Evolutionary conservation across 2,113 vertebrate species (phyloP), one percentile per base, ranked within the genome.

Genomic region (Tricholaema leucomelas): DNA sequence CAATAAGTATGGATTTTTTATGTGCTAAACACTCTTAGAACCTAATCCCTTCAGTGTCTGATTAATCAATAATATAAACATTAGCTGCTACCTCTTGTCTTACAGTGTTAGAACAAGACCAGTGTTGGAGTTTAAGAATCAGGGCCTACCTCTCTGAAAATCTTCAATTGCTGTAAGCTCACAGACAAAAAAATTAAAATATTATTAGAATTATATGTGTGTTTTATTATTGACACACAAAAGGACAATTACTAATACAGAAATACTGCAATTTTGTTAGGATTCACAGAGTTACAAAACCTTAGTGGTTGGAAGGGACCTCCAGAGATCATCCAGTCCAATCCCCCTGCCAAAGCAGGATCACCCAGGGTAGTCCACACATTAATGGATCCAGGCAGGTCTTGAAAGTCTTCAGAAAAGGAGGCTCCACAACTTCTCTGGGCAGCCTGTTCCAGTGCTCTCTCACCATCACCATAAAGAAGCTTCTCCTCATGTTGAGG

Each of bases 31-130:
- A 83, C 65, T 94, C 75, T 92, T 83, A 93, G 44, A 90, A 76
- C 60, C 30, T 94, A 96, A 82, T 92, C 81, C 81, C 25, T 94
- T 91, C 78, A 60, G 76, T 92, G 44, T 42, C 56, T 87, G 65
- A 94, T 95, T 93, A 81, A 94, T 96, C 93, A 95, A 82, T 95
- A 87, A 60, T 85, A 95, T 92, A 91, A 92, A 95, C 87, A 91
- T 95, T 96, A 94, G 31, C 33, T 87, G 33, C 59, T 91, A 83
- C 52, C 23, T 91, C 46, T 73, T 92, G 30, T 91, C 54, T 88
- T 58, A 69, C 28, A 80, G 19, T 33, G 67, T 87, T 89, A 88
- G 33, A 94, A 28, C n/a, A 87, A 83, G 71, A 72, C 2, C 9
- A 74, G n/a, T n/a, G n/a, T 91, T 94, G 87, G 82, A 83, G 15